A percentile compares a stretch with the other conserved stretches of the same genome.
Conservation (phyloP, 2,113 vertebrate genomes). For the Mastomys coucha region DNA sequence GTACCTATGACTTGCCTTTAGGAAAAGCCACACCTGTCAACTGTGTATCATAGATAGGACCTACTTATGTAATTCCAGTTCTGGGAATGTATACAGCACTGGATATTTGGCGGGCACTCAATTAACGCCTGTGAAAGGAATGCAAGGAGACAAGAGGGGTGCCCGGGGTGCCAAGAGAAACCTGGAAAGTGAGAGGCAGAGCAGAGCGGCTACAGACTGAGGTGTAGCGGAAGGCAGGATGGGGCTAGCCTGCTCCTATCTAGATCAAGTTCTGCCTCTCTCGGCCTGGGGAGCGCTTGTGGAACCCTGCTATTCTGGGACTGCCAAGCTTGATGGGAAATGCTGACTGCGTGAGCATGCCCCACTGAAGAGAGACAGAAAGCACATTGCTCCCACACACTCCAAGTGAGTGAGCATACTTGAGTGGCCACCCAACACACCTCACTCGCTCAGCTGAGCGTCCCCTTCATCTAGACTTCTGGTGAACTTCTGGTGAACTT, state of each 20-base stretch:
- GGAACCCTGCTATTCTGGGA: background rate
- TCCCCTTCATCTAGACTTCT: constrained; percentile 51
- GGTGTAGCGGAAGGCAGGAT: background rate
- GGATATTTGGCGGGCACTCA: background rate
- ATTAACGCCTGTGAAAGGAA: background rate
- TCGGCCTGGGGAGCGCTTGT: background rate
- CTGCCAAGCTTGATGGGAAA: constrained; percentile 16
- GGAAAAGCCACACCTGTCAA: background rate
- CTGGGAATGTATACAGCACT: background rate
- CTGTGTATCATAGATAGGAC: constrained; percentile 24
- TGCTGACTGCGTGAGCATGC: background rate
- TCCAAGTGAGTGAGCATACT: constrained; percentile 8
- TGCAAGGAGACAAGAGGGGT: background rate
- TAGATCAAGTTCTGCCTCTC: background rate
- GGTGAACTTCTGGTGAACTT: constrained; percentile 70
- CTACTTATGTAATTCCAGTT: background rate
- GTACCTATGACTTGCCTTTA: background rate
- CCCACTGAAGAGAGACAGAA: background rate
- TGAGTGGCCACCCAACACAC: no score
- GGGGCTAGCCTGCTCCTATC: background rate
- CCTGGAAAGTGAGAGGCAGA: background rate
- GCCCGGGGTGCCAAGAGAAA: background rate
- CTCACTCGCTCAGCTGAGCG: background rate
- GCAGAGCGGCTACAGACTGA: background rate
- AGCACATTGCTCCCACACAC: constrained; percentile 19